Evolutionary conservation across 1,140 invertebrate genomes (phyloP), one percentile per base, ranked within the genome.

Genomic region (Vollenhovia emeryi): DNA sequence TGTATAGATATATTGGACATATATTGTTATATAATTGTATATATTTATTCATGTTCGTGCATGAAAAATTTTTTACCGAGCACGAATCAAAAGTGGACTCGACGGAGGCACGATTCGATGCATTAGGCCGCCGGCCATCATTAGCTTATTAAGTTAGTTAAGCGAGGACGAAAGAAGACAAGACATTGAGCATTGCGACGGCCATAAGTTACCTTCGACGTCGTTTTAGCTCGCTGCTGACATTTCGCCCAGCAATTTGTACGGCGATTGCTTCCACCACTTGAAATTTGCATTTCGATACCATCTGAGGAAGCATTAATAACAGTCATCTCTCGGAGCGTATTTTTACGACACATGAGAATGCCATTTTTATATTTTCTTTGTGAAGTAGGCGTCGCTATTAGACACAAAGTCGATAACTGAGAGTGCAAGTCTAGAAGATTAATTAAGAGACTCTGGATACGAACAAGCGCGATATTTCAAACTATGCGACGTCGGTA

Each of bases 101-200:
- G 43, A 88, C 80, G 21, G 55, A 52, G 52, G 68, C 76, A 78
- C 59, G 73, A 86, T 85, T 40, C 85, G 69, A 62, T 87, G 71
- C 55, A 71, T 60, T 40, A 57, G 7, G 21, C 45, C 48, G 57
- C 13, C 40, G 55, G 30, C 79, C n/a, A 84, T 73, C 85, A 89
- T 90, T 90, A 89, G 66, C 85, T 90, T 85, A 90, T 90, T 84
- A 90, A 89, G 88, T 90, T 75, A 21, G 82, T 90, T 89, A 86
- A 90, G 86, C 71, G 85, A 71, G 57, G 68, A 87, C 87, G 73
- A 90, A 90, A 89, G 88, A 90, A 87, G 80, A 27, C 33, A 73
- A n/a, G n/a, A 50, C 50, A 52, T 74, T 64, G 27, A 45, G 43
- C 40, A 84, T 84, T 30, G 82, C 75, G 21, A 24, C 59, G 18